Evolutionary conservation across 2,888 invertebrate genomes (phyloP), one percentile per base, ranked within the genome.

Genomic region (Pristionchus japonicus): DNA sequence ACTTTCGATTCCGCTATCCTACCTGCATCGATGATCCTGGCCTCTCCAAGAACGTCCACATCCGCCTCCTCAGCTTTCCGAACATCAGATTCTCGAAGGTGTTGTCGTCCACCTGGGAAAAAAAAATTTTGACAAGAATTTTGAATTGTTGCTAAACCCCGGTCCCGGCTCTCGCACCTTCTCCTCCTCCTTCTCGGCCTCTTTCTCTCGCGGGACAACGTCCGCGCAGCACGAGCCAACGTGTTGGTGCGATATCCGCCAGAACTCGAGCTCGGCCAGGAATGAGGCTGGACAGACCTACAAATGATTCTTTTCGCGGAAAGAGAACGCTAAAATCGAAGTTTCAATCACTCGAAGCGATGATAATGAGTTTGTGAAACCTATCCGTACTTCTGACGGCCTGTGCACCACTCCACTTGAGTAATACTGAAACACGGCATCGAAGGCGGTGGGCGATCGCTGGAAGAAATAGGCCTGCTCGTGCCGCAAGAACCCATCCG

Each of bases 21-120:
- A 88, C 89, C 86, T 90, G 90, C 52, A 88, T 67, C 17, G 91
- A 90, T 7, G 90, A 90, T 27, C 91, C 92, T 20, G 92, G 92
- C 37, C 92, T 74, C 88, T 94, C 94, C 47, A 94, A 89, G 89
- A 94, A 94, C 15, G 93, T 94, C 94, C 94, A 94, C 94, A 94
- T 94, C 80, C 94, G 87, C 84, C 94, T 84, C 49, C 94, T 87
- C 88, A 94, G 84, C 82, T 93, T 92, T 43, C 94, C 94, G 74
- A 91, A 93, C 89, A 91, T 89, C 17, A 94, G 88, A 37, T 94
- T 94, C 86, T 94, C 94, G 87, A 94, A 94, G n/a, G 94, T 94
- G 57, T 89, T 92, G 88, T 94, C 94, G 88, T 94, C 94, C 17
- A 94, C 93, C 93, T 93, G 88, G 23, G 90, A 77, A 40, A 40